Evolutionary conservation across 2,888 invertebrate species (phyloP).

Genomic region (Lagria hirta): DNA sequence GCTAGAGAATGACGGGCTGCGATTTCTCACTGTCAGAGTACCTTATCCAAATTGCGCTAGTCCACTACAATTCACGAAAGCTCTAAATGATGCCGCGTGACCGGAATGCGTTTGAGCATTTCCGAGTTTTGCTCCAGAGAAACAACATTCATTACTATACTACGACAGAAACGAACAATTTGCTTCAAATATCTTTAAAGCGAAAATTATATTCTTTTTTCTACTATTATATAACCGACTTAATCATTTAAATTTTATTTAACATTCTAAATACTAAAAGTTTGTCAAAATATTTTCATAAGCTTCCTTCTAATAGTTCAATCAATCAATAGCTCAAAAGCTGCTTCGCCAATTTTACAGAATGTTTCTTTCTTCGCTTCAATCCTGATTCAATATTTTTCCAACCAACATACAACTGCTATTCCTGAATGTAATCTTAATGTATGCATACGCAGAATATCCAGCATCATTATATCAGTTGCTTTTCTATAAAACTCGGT

Average conservation of each 20-base stretch:
- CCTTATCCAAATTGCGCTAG: slow-evolving; percentile 50
- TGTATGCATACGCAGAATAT: no score
- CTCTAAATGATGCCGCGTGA: slow-evolving; percentile 49
- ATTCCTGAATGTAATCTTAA: no score
- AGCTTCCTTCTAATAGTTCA: not conserved
- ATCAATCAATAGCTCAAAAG: not conserved
- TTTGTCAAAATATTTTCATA: slow-evolving; percentile 5
- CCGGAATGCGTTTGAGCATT: slow-evolving; percentile 42
- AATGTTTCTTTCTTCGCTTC: no score
- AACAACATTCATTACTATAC: slow-evolving; percentile 39
- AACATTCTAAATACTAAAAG: no score
- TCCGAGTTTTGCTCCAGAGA: slow-evolving; percentile 28
- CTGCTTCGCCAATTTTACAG: no score
- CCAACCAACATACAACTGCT: no score
- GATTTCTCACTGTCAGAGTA: slow-evolving; percentile 52
- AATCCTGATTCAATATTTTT: no score
- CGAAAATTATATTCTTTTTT: no score
- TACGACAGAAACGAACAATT: slow-evolving; percentile 37
- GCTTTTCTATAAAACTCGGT: no score
- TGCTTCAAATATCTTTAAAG: slow-evolving; percentile 31
- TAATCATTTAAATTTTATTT: no score
- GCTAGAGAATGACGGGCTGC: slow-evolving; percentile 47
- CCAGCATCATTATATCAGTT: no score
- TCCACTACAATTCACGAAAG: slow-evolving; percentile 45
- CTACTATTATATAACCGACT: no score